A percentile compares a stretch with the other conserved stretches of the same genome.
Evolutionary conservation across 2,888 invertebrate species (phyloP).

Genomic region (Xanthorhoe spadicearia): DNA sequence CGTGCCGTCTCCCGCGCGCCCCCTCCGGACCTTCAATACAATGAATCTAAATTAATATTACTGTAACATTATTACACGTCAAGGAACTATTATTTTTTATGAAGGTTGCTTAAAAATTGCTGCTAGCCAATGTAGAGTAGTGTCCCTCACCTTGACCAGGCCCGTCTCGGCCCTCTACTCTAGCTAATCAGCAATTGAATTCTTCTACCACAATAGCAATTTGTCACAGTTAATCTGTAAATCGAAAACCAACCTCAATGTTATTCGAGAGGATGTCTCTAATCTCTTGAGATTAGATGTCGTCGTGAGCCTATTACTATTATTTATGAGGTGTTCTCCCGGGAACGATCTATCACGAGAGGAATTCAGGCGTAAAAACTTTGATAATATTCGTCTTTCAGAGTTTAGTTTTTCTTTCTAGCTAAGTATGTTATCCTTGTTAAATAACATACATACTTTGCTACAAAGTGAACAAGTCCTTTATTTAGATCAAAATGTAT

Average conservation of each 20-base stretch:
- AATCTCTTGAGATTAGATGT: background rate
- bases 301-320: background rate
- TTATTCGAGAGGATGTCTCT: background rate
- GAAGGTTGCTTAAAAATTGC: background rate
- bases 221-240: background rate
- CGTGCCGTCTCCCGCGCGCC: conserved; percentile 11
- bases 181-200: background rate
- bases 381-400: background rate
- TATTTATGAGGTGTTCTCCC: background rate
- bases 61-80: background rate
- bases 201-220: background rate
- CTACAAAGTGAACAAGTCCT: no score
- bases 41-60: background rate
- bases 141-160: background rate
- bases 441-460: no score
- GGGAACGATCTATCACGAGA: background rate
- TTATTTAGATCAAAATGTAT: background rate
- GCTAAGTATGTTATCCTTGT: no score
- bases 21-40: background rate
- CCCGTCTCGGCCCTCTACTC: background rate
- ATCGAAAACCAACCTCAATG: background rate
- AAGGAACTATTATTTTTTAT: background rate
- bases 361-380: background rate
- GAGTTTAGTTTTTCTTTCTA: background rate
- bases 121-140: background rate